phyloP scores from a whole-genome alignment of 1,140 invertebrate genomes.

The Nebria ingens region DNA sequence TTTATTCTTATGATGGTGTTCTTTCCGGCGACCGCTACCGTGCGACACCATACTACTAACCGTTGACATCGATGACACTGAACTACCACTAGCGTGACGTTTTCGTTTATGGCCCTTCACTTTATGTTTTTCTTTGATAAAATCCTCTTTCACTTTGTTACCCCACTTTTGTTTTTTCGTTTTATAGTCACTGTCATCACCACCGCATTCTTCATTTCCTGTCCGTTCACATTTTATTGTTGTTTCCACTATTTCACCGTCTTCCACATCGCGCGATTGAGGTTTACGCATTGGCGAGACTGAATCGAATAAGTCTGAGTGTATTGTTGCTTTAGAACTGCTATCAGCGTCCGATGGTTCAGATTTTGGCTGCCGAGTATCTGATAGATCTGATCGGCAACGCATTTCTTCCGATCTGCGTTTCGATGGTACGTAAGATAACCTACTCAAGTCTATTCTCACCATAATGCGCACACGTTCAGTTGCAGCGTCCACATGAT shows the following conservation, averaged over 20 bases:
- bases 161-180: not conserved
- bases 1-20: constrained; percentile 16
- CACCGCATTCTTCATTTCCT: not conserved
- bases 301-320: not conserved
- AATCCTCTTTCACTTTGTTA: constrained; percentile 6
- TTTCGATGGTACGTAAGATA: constrained; percentile 30
- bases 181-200: not conserved
- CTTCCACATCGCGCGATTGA: not conserved
- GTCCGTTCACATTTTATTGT: not conserved
- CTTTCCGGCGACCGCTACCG: constrained; percentile 20
- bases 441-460: constrained; percentile 31
- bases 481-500: constrained; percentile 1
- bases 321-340: not conserved
- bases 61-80: constrained; percentile 34
- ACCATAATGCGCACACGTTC: not conserved
- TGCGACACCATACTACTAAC: constrained; percentile 25
- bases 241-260: not conserved
- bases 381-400: constrained; percentile 38
- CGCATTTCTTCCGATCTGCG: constrained; percentile 33
- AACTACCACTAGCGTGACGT: constrained; percentile 41
- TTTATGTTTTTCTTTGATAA: constrained; percentile 12
- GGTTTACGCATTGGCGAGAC: not conserved
- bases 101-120: constrained; percentile 34
- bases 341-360: constrained; percentile 5
- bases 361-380: constrained; percentile 38